A percentile compares a stretch with the other conserved stretches of the same genome.
Evolutionary conservation across 2,888 invertebrate species (phyloP).

Genomic region (Hermaeophaga mercurialis): DNA sequence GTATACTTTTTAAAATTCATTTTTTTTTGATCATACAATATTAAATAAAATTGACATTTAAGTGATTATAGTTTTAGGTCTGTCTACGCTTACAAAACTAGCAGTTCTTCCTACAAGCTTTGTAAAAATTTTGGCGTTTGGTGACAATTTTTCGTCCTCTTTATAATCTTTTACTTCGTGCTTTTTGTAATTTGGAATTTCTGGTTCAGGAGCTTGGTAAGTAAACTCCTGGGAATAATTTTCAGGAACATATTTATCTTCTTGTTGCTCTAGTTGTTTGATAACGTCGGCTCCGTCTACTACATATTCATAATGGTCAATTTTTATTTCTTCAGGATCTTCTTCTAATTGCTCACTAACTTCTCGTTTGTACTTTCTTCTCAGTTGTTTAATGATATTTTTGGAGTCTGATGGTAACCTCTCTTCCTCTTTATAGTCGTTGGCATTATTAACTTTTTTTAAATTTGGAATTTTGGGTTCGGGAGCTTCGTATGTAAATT

Average conservation of each 20-base stretch:
- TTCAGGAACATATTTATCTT: conserved; percentile 15
- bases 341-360: conserved; percentile 7
- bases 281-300: conserved; percentile 16
- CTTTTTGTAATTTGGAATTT: conserved; percentile 29
- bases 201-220: conserved; percentile 3
- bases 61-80: conserved; percentile 20
- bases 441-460: conserved; percentile 40
- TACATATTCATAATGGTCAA: conserved; percentile 11
- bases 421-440: conserved; percentile 44
- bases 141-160: conserved; percentile 47
- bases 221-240: conserved; percentile 10
- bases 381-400: conserved; percentile 42
- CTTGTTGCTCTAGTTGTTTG: conserved; percentile 6
- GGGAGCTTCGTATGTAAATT: conserved; percentile 7
- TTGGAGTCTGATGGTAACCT: conserved; percentile 47
- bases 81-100: conserved; percentile 33
- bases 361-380: conserved; percentile 32
- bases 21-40: not conserved
- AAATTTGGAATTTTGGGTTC: conserved; percentile 19
- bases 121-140: conserved; percentile 45
- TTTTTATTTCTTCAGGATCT: conserved; percentile 11
- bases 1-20: not conserved
- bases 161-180: conserved; percentile 41
- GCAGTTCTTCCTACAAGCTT: conserved; percentile 40
- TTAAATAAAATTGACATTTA: not conserved